Evolutionary conservation across 2,113 vertebrate genomes (phyloP).

Genomic region (Centropus unirufus): DNA sequence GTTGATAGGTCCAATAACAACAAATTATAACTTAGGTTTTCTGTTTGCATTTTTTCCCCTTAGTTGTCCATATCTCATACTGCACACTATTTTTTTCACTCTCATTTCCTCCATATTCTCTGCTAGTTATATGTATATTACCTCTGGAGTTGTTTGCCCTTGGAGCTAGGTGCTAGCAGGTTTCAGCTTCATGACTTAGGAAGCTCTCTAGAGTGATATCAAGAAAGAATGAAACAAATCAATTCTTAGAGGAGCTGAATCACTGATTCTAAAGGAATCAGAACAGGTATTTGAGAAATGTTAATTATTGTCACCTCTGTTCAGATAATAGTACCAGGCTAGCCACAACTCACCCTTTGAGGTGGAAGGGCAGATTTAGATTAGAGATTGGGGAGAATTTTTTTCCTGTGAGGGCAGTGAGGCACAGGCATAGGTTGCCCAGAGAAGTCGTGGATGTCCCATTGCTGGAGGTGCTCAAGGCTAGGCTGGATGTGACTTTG

Average conservation of each 20-base stretch:
- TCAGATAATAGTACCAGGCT: neutral
- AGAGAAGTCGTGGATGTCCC: too few species aligned
- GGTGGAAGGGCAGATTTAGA: too few species aligned
- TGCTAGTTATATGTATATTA: neutral
- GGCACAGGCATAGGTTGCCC: too few species aligned
- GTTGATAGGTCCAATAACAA: neutral
- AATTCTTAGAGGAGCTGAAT: neutral
- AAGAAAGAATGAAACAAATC: neutral
- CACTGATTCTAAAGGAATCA: neutral
- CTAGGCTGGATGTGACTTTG: too few species aligned
- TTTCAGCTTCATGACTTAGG: neutral
- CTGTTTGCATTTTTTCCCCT: neutral
- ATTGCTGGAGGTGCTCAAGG: too few species aligned
- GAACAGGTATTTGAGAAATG: neutral
- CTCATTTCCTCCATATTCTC: neutral
- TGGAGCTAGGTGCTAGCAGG: neutral
- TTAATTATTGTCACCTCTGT: neutral
- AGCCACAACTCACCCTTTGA: neutral
- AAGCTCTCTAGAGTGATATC: rapidly evolving
- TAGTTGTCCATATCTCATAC: neutral
- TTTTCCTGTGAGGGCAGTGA: too few species aligned
- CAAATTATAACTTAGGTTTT: neutral
- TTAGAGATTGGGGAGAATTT: too few species aligned
- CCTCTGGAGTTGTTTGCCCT: neutral
- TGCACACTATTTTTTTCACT: neutral